A percentile compares a stretch with the other conserved stretches of the same genome.
Evolutionary conservation across 2,797 vertebrate genomes (phyloP).

Genomic region (Sebastiscus tertius): DNA sequence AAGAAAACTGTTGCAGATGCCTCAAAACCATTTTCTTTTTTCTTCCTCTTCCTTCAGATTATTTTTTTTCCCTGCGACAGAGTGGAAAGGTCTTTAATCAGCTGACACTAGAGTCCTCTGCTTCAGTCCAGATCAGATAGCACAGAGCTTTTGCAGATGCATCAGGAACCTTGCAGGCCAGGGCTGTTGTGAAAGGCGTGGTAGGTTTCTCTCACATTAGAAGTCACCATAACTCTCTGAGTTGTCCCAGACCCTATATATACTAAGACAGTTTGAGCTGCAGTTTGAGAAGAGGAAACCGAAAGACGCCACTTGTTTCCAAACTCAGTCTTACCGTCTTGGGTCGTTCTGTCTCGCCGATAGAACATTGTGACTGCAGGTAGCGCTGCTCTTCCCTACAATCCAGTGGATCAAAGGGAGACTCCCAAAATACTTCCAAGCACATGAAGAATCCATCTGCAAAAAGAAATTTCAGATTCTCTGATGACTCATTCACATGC

Average conservation of each 20-base stretch:
- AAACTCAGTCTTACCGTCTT: neutral
- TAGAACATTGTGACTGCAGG: neutral
- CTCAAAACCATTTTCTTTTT: constrained; percentile 28
- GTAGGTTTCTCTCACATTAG: neutral
- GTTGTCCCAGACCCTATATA: neutral
- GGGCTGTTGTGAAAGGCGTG: neutral
- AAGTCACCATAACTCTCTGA: neutral
- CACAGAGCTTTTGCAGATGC: neutral
- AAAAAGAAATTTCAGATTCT: neutral
- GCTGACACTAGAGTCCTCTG: neutral
- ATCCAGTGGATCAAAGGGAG: neutral
- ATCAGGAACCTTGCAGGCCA: neutral
- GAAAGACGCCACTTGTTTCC: neutral
- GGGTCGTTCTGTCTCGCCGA: neutral
- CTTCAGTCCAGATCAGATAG: neutral
- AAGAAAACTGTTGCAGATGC: constrained; percentile 14
- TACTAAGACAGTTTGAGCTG: neutral
- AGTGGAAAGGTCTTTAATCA: neutral
- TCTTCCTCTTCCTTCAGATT: constrained; percentile 47
- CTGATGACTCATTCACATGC: neutral
- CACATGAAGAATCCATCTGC: neutral
- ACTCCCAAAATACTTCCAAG: neutral
- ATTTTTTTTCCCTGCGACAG: neutral
- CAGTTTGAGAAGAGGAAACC: neutral
- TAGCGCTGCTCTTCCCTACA: neutral